Base-by-base conservation (phyloP, 2,113 vertebrate species). In the Paradoxurus hermaphroditus region DNA sequence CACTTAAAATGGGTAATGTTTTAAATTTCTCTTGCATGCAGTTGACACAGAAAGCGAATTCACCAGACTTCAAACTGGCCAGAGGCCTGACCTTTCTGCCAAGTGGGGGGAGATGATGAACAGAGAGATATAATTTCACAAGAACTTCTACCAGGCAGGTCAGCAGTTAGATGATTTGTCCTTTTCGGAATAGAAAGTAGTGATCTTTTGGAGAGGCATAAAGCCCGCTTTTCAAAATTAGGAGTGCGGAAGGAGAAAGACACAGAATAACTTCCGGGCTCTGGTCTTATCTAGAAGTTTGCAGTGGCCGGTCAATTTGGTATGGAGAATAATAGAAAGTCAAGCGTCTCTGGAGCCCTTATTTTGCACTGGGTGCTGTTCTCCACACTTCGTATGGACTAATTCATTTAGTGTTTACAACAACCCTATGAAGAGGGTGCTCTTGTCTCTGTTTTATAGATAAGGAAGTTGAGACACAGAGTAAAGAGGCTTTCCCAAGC, bases 91-190 rank as follows among this genome's bases (percentile, higher is more conserved):
- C 59, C 85, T 88, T 2, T 62, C 59, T 51, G 51, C 91, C 44
- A 91, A 25, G 41, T 5, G 78, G 11, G 51, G 25, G 19, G 31
- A 65, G 78, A 59, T 41, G 19, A 23, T 25, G 31, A 91, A 36
- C 3, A 13, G n/a, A n/a, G n/a, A n/a, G n/a, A n/a, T 12, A 3
- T 77, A n/a, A 95, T 93, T 94, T 84, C 92, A 97, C 73, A 95
- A 96, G 82, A 65, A 78, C 31, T 72, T 95, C 39, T 15, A 11
- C 34, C 39, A 82, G 82, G 67, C 63, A 51, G 27, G 65, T 65
- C 46, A 65, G 72, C 39, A 73, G 49, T 91, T 67, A 49, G 44
- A 72, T 34, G 78, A 36, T 86, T 53, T 93, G 62, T 78, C 73
- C 39, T 85, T 95, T 63, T 72, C 18, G 25, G 79, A 73, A 46